phyloP scores from a whole-genome alignment of 2,888 invertebrate genomes.

The Theodoxus fluviatilis region DNA sequence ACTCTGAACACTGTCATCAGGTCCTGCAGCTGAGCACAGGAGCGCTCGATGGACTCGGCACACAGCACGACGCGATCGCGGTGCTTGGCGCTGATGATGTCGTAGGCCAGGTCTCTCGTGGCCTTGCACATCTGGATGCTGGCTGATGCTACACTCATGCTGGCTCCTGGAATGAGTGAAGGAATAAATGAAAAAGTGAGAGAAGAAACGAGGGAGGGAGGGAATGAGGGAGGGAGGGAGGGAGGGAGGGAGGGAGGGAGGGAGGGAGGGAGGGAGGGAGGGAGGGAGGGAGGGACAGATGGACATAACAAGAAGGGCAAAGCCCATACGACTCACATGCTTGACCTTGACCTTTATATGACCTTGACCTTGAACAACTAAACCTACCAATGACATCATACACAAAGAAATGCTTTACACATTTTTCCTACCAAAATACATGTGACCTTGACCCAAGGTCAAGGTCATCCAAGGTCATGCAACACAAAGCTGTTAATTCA shows the following conservation, averaged over 20 bases:
- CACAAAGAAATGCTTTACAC: no score
- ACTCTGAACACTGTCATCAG: no score
- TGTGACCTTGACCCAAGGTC: no score
- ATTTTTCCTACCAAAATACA: no score
- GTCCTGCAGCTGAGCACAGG: slow-evolving; percentile 42
- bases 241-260: neutral
- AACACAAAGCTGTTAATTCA: no score
- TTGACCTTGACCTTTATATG: no score
- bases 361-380: no score
- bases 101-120: slow-evolving; percentile 54
- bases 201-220: neutral
- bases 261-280: neutral
- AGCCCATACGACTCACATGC: no score
- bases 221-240: neutral
- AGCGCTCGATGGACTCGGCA: slow-evolving; percentile 43
- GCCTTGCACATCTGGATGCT: slow-evolving; percentile 60
- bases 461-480: no score
- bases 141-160: slow-evolving; percentile 62
- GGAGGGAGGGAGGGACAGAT: neutral
- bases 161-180: slow-evolving; percentile 60
- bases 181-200: neutral
- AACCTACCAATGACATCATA: no score
- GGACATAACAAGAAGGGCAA: neutral
- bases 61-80: slow-evolving; percentile 44
- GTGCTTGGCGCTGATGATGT: slow-evolving; percentile 42